Base-by-base conservation (phyloP, 37 sponge, comb jelly and placozoan genomes). In the Crambe crambe region DNA sequence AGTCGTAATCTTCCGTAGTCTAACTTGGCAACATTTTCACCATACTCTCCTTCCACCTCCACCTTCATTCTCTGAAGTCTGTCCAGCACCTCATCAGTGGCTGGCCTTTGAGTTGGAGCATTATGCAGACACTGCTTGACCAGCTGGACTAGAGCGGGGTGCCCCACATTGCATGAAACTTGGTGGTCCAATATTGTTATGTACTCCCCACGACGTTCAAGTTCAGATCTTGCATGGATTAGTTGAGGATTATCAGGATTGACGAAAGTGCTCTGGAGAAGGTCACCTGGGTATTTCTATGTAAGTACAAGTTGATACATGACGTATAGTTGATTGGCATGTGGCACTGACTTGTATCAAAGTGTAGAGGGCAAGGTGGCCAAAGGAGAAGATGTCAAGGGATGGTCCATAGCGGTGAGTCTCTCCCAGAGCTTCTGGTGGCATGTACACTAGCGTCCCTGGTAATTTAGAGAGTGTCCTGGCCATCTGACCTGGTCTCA, bases 271-370 rank as follows among this genome's bases (percentile, higher is more conserved):
- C 23, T 1, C 2, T 30, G 35, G n/a, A 74, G 51, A 20, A 74
- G 74, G 72, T 38, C 26, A 35, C 72, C 72, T 2, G 77, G 77
- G n/a, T n/a, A n/a, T n/a, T n/a, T n/a, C n/a, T n/a, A n/a, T n/a
- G n/a, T n/a, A n/a, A n/a, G n/a, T n/a, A n/a, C n/a, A n/a, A n/a
- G n/a, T n/a, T n/a, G n/a, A n/a, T n/a, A n/a, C n/a, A n/a, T n/a
- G n/a, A n/a, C n/a, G n/a, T n/a, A n/a, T n/a, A n/a, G n/a, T n/a
- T n/a, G n/a, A n/a, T n/a, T n/a, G n/a, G n/a, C n/a, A n/a, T n/a
- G n/a, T 18, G 59, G 25, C 20, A 58, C 21, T 18, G 21, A 58
- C 59, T 26, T 58, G 59, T 58, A 26, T 58, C 21, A 58, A 26
- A 12, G 59, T 58, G 59, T 58, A 58, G 59, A 58, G 59, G 59